Evolutionary conservation across 2,797 vertebrate species (phyloP), one percentile per base, ranked within the genome.

Genomic region (Tinamus major): DNA sequence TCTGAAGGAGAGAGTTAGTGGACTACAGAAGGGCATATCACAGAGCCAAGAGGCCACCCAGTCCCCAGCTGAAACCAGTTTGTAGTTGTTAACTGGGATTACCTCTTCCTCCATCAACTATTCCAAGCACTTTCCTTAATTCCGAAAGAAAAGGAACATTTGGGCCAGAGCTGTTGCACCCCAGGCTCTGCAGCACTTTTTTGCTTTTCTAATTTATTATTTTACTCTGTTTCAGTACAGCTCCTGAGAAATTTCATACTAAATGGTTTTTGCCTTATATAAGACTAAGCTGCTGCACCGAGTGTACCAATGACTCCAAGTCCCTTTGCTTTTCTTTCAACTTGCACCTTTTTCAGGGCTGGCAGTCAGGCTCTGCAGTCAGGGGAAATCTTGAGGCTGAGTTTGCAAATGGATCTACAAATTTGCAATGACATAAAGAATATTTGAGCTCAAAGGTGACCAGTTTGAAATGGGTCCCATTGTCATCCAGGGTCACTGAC

Each of bases 21-120:
- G 70, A 80, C 74, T 84, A 29, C 75, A 82, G 70, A 41, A 95
- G 79, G 92, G 85, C 82, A 86, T 8, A 63, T 75, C 55, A 7
- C 1, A 4, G 62, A 82, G 48, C 44, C 46, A 77, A 63, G 86
- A 42, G 24, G 70, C 37, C 62, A 64, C 58, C 33, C 7, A 64
- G 44, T 61, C 77, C 53, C 87, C 51, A 78, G 1, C 4, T 8
- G 39, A 58, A 86, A 89, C 19, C 89, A 72, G 55, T 51, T 55
- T 35, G 80, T 68, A 53, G 37, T 21, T 39, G 7, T 42, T 65
- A 1, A 3, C 46, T 13, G 0, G 0, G 0, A 71, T 4, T 8
- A 10, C 33, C 46, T 29, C 56, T 33, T 53, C 63, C 48, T 17
- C 55, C 76, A 58, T 14, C 39, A 51, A 11, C 13, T 21, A 35